A percentile compares a stretch with the other conserved stretches of the same genome.
These are phyloP conservation scores for Bubalus kerabau DNA, from an alignment of 2,113 vertebrate genomes.

Conservation along the genomic window DNA sequence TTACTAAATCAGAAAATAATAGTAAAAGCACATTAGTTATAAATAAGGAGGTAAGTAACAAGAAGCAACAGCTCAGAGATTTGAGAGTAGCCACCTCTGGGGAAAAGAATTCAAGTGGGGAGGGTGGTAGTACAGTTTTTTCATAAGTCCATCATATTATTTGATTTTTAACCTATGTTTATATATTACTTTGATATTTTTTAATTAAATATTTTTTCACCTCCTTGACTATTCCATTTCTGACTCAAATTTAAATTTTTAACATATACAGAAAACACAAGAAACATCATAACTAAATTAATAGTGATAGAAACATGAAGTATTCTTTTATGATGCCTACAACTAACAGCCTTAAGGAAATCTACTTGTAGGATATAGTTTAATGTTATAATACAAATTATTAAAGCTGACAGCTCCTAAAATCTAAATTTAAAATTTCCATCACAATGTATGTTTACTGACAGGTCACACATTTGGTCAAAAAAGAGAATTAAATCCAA, in stretches of 20 bases:
- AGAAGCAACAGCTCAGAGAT: neutral
- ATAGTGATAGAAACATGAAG: neutral
- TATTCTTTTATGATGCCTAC: neutral
- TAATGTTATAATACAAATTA: neutral
- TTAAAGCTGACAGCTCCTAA: neutral
- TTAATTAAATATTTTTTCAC: neutral
- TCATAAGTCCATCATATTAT: neutral
- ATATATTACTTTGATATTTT: neutral
- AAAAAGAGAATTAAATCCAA: neutral
- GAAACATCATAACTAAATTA: neutral
- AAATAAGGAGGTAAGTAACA: neutral
- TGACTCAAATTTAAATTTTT: neutral
- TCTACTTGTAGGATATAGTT: neutral
- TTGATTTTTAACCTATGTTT: neutral
- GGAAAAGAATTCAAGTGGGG: neutral
- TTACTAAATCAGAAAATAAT: neutral
- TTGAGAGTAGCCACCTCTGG: neutral
- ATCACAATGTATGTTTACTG: neutral
- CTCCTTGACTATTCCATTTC: neutral
- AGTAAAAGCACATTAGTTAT: neutral
- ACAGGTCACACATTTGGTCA: neutral
- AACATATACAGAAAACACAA: neutral
- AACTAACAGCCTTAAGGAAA: neutral
- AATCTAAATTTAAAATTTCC: neutral
- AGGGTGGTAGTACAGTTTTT: neutral